Base-by-base conservation (phyloP, 1,140 invertebrate genomes). In the Coboldia fuscipes region DNA sequence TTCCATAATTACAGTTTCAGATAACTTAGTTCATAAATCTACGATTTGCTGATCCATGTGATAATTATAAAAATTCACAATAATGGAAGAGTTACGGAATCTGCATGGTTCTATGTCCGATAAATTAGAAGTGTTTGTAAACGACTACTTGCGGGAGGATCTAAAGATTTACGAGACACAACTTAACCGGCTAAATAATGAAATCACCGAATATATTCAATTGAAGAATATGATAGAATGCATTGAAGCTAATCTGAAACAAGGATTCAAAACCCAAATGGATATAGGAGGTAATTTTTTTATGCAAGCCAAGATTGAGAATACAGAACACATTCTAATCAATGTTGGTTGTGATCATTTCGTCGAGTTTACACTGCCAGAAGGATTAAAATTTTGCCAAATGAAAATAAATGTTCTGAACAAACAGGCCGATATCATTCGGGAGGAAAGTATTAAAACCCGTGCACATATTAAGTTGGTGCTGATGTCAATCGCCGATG, bases 381-480 rank as follows among this genome's bases (percentile, higher is more conserved):
- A 85, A 57, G 78, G 78, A 1, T 43, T 75, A 21, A 57, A 56
- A 37, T 72, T 80, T 43, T 70, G 80, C 33, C 64, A 75, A 43
- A 65, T 74, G 30, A 68, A 77, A 47, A 62, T 73, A 10, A 67
- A 69, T 39, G 54, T 70, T 1, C 57, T 77, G 9, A 69, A 74
- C 37, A 56, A 51, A n/a, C 62, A 70, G 44, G 62, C 68, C 7
- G 58, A 63, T 15, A 62, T 70, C 42, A 47, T 81, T 12, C 58
- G 65, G 5, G 62, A 70, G 30, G 65, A 76, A 42, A 70, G 74
- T 37, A 61, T 71, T 1, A 63, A 66, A 41, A 73, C 72, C 0
- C 80, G 80, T 42, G 72, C 78, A 7, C 68, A 82, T 44, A 85
- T 88, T 36, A 84, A 84, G 51, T 50, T 84, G 39, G 68, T 81